A percentile compares a stretch with the other conserved stretches of the same genome.
These are phyloP conservation scores for Bellardia pandia DNA, from an alignment of 2,888 invertebrate species.

Conservation along the genomic window DNA sequence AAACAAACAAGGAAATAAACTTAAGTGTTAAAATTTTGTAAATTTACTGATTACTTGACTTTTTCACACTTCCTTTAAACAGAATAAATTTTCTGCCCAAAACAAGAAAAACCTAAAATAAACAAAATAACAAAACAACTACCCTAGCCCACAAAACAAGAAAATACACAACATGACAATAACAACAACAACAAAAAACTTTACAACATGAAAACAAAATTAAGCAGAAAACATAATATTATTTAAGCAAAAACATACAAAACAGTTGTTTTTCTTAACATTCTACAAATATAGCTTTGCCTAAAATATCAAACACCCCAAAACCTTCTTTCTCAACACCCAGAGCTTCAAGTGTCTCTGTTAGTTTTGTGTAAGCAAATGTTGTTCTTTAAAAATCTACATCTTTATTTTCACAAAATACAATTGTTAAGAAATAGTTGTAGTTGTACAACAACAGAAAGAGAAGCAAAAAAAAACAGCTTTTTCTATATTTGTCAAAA, in stretches of 20 bases:
- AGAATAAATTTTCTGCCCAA: not conserved
- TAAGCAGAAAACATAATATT: conserved; percentile 71
- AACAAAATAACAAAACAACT: conserved; percentile 36
- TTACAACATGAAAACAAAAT: conserved; percentile 68
- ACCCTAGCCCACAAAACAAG: conserved; percentile 60
- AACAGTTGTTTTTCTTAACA: conserved; percentile 55
- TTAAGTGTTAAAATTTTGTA: conserved; percentile 74
- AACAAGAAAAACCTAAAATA: conserved; percentile 44
- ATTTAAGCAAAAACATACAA: conserved; percentile 50
- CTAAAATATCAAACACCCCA: conserved; percentile 62
- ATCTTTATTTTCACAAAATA: conserved; percentile 32
- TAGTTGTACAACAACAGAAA: not conserved
- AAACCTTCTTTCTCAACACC: not conserved
- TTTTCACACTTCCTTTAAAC: conserved; percentile 64
- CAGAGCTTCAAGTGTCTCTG: conserved; percentile 20
- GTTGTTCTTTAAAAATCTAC: conserved; percentile 36
- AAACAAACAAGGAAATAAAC: conserved; percentile 66
- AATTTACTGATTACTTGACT: conserved; percentile 71
- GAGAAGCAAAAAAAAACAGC: conserved; percentile 26
- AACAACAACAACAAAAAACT: conserved; percentile 43
- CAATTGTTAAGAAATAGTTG: conserved; percentile 40
- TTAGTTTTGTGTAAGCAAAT: conserved; percentile 60
- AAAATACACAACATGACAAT: conserved; percentile 41
- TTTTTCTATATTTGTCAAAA: conserved; percentile 72
- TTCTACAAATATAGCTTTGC: conserved; percentile 52